Evolutionary conservation across 2,797 vertebrate genomes (phyloP).

Genomic region (Gobio occitaniae): DNA sequence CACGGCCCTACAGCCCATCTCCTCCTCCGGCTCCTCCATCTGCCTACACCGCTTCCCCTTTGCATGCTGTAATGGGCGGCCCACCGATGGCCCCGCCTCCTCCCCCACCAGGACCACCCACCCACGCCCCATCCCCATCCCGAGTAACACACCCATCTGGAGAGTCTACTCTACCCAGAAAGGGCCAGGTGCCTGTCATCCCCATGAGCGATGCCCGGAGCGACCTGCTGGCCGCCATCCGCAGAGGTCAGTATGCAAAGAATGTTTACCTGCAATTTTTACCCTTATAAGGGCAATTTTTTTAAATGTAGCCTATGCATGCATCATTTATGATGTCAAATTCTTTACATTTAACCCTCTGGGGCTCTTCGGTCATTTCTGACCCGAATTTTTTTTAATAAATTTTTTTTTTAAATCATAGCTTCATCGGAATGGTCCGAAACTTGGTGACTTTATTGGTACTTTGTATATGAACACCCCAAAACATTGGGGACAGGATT

Average conservation of each 20-base stretch:
- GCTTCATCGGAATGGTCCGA: no score
- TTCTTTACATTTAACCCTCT: no score
- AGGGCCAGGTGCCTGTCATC: constrained; percentile 75
- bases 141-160: constrained; percentile 64
- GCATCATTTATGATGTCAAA: no score
- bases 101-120: constrained; percentile 65
- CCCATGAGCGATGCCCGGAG: constrained; percentile 87
- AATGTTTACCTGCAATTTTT: no score
- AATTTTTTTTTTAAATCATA: no score
- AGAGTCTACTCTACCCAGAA: constrained; percentile 70
- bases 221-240: constrained; percentile 86
- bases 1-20: constrained; percentile 66
- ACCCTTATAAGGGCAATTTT: no score
- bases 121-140: constrained; percentile 61
- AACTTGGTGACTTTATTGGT: no score
- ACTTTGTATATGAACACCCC: no score
- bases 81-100: constrained; percentile 68
- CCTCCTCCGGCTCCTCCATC: constrained; percentile 69
- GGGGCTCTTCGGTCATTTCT: no score
- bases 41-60: constrained; percentile 71
- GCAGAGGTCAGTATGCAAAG: constrained; percentile 76
- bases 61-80: constrained; percentile 65
- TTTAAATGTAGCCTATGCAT: no score
- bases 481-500: no score
- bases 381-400: no score